Evolutionary conservation across 2,113 vertebrate genomes (phyloP).

Genomic region (Suricata suricatta): DNA sequence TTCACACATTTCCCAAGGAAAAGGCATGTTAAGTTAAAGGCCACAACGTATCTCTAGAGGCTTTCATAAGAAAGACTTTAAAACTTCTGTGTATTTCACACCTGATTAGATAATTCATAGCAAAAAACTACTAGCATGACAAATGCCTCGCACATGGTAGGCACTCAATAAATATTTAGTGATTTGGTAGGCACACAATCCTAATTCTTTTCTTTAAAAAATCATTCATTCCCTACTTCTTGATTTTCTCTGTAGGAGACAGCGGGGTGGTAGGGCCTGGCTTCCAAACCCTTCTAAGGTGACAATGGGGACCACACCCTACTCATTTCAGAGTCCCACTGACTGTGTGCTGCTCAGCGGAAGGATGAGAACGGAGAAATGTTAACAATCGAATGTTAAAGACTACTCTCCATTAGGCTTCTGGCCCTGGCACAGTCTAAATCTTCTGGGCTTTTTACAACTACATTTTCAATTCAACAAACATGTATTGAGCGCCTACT

Average conservation of each 20-base stretch:
- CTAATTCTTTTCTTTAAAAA: background rate
- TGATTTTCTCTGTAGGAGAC: background rate
- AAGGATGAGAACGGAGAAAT: background rate
- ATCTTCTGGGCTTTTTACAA: background rate
- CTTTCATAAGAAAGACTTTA: background rate
- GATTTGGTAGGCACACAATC: background rate
- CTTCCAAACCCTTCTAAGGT: background rate
- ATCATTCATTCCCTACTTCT: background rate
- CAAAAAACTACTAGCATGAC: background rate
- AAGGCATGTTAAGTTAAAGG: background rate
- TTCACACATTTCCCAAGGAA: background rate
- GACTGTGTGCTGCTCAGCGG: background rate
- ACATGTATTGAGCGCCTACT: conserved; percentile 57
- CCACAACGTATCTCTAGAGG: background rate
- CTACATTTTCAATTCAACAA: conserved; percentile 3
- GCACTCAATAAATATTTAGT: conserved; percentile 60
- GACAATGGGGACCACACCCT: background rate
- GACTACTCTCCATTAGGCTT: background rate
- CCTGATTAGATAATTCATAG: background rate
- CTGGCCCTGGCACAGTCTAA: background rate
- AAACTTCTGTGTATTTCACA: background rate
- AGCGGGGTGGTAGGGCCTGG: background rate
- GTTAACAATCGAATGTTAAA: background rate
- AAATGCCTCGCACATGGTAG: conserved; percentile 39
- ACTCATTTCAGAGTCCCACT: background rate